A percentile compares a stretch with the other conserved stretches of the same genome.
phyloP scores from a whole-genome alignment of 1,140 invertebrate genomes.

The Pinna nobilis region DNA sequence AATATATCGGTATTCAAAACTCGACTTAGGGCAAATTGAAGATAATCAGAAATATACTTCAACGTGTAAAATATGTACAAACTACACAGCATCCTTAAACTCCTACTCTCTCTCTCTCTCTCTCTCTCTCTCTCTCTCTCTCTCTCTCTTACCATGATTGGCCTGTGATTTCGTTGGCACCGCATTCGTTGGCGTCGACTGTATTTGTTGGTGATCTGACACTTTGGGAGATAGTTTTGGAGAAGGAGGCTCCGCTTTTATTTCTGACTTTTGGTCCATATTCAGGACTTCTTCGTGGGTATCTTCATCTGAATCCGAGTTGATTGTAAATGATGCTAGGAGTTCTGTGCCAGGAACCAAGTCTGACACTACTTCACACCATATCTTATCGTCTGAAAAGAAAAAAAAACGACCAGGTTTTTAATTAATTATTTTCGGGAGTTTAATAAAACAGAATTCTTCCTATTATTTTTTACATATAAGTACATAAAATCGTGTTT shows the following conservation, averaged over 20 bases:
- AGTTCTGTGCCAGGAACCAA: conserved; percentile 59
- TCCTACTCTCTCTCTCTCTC: no score
- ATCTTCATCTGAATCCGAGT: conserved; percentile 31
- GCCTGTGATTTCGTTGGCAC: conserved; percentile 29
- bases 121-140: no score
- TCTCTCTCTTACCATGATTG: no score
- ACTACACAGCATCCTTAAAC: no score
- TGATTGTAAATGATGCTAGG: conserved; percentile 62
- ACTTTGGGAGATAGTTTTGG: conserved; percentile 1
- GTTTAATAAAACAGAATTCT: no score
- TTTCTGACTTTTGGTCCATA: conserved; percentile 26
- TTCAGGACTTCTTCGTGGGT: conserved; percentile 34
- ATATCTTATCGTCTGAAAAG: conserved; percentile 69
- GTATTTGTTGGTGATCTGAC: neutral
- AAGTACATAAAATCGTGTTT: no score
- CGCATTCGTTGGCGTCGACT: neutral
- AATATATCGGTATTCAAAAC: no score
- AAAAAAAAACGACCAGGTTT: conserved; percentile 10
- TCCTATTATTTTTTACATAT: no score
- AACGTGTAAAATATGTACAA: no score
- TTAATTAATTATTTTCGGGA: neutral
- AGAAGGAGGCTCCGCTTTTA: conserved; percentile 21
- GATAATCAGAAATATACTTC: no score
- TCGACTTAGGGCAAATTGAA: no score
- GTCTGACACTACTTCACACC: conserved; percentile 68